Evolutionary conservation across 1,140 invertebrate genomes (phyloP).

Genomic region (Xylocopa sonorina): DNA sequence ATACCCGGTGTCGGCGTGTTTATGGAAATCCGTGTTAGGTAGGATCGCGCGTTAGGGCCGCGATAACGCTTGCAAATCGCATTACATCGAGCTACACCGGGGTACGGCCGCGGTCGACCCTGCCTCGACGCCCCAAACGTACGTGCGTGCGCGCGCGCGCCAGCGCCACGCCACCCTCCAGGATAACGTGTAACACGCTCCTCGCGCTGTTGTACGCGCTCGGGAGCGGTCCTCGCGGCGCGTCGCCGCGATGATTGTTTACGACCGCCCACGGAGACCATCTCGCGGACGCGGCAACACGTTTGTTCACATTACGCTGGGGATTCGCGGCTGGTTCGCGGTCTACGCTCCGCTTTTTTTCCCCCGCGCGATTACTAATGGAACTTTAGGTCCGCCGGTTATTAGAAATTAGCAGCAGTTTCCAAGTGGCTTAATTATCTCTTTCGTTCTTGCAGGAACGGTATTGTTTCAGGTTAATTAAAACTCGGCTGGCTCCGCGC

Average conservation of each 20-base stretch:
- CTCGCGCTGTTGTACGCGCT: constrained; percentile 3
- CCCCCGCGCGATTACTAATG: too few species aligned
- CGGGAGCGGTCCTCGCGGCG: neutral
- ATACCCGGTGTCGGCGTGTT: constrained; percentile 69
- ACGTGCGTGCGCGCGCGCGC: too few species aligned
- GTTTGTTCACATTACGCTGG: neutral
- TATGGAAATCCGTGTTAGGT: constrained; percentile 73
- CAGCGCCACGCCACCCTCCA: constrained; percentile 18
- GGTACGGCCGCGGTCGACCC: constrained; percentile 23
- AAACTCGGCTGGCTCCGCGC: too few species aligned
- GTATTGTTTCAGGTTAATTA: too few species aligned
- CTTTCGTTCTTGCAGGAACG: too few species aligned
- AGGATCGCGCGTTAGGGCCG: constrained; percentile 64
- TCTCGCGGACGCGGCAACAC: neutral
- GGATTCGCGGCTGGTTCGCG: neutral
- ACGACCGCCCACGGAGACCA: neutral
- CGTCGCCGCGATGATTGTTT: constrained; percentile 9
- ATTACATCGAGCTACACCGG: constrained; percentile 72
- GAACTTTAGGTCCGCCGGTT: too few species aligned
- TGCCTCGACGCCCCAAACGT: too few species aligned
- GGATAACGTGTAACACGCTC: constrained; percentile 38
- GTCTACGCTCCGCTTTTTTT: neutral
- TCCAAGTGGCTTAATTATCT: too few species aligned
- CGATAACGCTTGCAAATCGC: constrained; percentile 80
- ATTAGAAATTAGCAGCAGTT: too few species aligned